Evolutionary conservation across 2,113 vertebrate genomes (phyloP), one percentile per base, ranked within the genome.

Genomic region (Vidua chalybeata): DNA sequence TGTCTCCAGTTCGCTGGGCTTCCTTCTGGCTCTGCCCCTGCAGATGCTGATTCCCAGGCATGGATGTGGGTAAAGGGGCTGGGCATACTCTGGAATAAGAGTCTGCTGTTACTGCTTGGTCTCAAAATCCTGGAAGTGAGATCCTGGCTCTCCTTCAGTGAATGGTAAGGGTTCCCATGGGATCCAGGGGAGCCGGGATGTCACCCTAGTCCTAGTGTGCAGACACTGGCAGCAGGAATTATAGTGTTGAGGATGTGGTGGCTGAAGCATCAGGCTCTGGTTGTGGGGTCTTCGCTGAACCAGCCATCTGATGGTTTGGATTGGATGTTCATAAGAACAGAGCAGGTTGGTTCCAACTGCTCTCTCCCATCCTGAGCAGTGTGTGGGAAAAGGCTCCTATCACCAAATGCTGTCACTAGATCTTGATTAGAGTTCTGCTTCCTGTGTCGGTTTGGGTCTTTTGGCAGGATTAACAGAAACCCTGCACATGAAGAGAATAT

Each of bases 71-170:
- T 94, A 90, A 87, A 83, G 87, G 93, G 93, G 75, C 86, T 94
- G 93, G 78, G 88, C 66, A 82, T 78, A 74, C 75, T 87, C 58
- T 86, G 83, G 80, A 88, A n/a, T 91, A 93, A 88, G 85, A 85
- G 84, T 89, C 91, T 95, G 89, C 87, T 94, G 80, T 84, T 93
- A 81, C 84, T 94, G 63, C 91, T 96, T 92, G 95, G 87, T 74
- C 69, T 92, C 84, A 92, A 87, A 94, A 48, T 90, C 72, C 92
- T 93, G 84, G 74, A 94, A 69, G 39, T 92, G 90, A 95, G 80
- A 71, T 94, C 72, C 88, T 96, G 92, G 79, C 48, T 86, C 51
- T 96, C 88, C 72, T 90, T 88, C 85, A 86, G 4, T 80, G 51
- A 80, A 55, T 95, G 90, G 75, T 94, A 95, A 96, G 82, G 88